Evolutionary conservation across 1,140 invertebrate species (phyloP).

Genomic region (Fopius arisanus): DNA sequence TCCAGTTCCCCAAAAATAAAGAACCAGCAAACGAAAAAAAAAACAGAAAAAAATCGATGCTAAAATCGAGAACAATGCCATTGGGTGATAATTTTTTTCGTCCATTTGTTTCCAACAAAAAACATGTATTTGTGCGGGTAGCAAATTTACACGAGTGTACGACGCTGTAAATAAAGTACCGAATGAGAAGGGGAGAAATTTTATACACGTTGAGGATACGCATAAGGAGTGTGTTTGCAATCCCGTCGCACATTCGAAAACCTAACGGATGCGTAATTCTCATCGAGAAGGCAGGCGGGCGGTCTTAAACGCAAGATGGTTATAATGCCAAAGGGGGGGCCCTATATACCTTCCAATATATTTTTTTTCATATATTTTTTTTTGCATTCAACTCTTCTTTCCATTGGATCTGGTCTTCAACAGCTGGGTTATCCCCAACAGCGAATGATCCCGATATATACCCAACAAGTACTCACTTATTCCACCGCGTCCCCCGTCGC

Average conservation of each 20-base stretch:
- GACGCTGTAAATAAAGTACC: conserved; percentile 33
- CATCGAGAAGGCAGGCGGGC: conserved; percentile 36
- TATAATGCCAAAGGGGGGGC: conserved; percentile 17
- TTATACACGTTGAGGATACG: conserved; percentile 21
- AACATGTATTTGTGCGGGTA: background rate
- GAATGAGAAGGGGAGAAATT: conserved; percentile 21
- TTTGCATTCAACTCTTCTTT: background rate
- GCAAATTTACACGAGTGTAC: conserved; percentile 32
- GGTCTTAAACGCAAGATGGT: conserved; percentile 19
- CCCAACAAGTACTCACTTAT: conserved; percentile 14
- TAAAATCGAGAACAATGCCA: background rate
- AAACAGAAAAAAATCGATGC: no score
- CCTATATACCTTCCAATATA: conserved; percentile 24
- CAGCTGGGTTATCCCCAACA: conserved; percentile 23
- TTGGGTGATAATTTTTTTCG: background rate
- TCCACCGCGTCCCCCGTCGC: conserved; percentile 30
- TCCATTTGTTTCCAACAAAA: background rate
- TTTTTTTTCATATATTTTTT: background rate
- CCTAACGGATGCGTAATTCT: conserved; percentile 41
- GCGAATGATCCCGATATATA: background rate
- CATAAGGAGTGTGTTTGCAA: conserved; percentile 27
- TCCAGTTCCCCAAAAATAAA: no score
- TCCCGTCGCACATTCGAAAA: conserved; percentile 15
- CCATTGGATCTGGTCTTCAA: conserved; percentile 25
- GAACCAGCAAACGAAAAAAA: no score